Percentiles rank a stretch among this genome's conserved stretches.
These are phyloP conservation scores for Oegoconia quadripuncta DNA, from an alignment of 2,888 invertebrate genomes.

Conservation along the genomic window DNA sequence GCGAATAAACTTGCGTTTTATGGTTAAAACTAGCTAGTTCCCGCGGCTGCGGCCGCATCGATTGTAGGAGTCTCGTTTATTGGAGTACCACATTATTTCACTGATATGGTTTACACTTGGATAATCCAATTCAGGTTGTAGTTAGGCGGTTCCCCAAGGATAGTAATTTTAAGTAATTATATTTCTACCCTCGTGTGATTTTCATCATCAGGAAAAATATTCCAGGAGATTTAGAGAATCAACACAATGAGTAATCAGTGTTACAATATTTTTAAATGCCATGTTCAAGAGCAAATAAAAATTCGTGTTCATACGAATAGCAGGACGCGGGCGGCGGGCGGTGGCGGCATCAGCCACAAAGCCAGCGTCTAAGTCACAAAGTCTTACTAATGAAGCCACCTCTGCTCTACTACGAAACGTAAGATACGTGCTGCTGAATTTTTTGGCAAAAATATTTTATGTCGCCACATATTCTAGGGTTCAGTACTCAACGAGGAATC, in stretches of 20 bases:
- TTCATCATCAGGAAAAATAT: too few relatives aligned
- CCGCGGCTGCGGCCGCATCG: conserved; percentile 52
- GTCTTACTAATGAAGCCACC: conserved; percentile 35
- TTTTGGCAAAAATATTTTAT: conserved; percentile 29
- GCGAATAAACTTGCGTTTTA: conserved; percentile 15
- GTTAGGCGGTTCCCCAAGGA: too few relatives aligned
- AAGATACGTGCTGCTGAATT: conserved; percentile 35
- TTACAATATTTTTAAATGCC: too few relatives aligned
- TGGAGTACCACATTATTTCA: too few relatives aligned
- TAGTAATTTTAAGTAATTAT: too few relatives aligned
- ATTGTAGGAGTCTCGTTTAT: conserved; percentile 67
- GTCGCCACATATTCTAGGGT: conserved; percentile 2
- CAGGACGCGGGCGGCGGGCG: background rate
- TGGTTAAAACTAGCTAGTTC: background rate
- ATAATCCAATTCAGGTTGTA: too few relatives aligned
- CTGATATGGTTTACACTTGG: too few relatives aligned
- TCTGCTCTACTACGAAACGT: conserved; percentile 21
- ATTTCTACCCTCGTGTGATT: too few relatives aligned
- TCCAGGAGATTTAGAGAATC: too few relatives aligned
- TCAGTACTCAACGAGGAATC: too few relatives aligned
- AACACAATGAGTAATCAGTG: too few relatives aligned
- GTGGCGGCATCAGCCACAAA: background rate
- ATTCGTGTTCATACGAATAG: conserved; percentile 13
- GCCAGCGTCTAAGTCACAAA: conserved; percentile 5
- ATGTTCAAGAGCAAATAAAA: background rate